Percentiles rank a stretch among this genome's conserved stretches.
phyloP scores from a whole-genome alignment of 2,888 invertebrate species.

The Lycocerus yunnanus region DNA sequence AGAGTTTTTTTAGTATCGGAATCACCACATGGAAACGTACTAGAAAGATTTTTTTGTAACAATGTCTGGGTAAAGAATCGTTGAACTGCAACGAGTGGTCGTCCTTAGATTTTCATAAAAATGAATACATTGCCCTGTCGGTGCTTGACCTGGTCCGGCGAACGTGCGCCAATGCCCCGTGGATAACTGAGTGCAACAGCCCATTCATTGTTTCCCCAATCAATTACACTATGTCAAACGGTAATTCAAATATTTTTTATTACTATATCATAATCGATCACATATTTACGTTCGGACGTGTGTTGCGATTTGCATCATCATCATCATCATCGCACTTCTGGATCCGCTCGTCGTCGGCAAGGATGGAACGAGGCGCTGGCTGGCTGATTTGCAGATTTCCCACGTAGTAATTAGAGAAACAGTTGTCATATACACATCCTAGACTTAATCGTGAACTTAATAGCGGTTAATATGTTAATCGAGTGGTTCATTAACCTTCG shows the following conservation, averaged over 20 bases:
- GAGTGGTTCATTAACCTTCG: background rate
- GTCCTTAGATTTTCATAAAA: constrained; percentile 62
- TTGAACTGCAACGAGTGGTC: constrained; percentile 55
- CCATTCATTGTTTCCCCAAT: constrained; percentile 32
- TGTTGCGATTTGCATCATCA: too few species aligned
- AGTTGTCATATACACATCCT: background rate
- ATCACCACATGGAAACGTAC: constrained; percentile 34
- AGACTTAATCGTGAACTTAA: background rate
- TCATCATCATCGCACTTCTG: too few species aligned
- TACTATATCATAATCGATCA: background rate
- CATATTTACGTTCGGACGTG: background rate
- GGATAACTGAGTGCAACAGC: constrained; percentile 36
- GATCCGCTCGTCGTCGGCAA: too few species aligned
- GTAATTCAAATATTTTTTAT: background rate
- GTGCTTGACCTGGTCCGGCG: constrained; percentile 46
- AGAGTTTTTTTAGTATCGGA: constrained; percentile 14
- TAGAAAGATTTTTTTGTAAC: constrained; percentile 33
- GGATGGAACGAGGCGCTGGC: too few species aligned
- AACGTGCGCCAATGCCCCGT: constrained; percentile 38
- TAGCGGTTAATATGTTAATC: background rate
- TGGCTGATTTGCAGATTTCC: background rate
- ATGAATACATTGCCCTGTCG: constrained; percentile 58
- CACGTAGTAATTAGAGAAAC: background rate
- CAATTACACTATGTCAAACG: background rate
- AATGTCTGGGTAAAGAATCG: constrained; percentile 37